Evolutionary conservation across 2,797 vertebrate genomes (phyloP), one percentile per base, ranked within the genome.

Genomic region (Agapornis canus): DNA sequence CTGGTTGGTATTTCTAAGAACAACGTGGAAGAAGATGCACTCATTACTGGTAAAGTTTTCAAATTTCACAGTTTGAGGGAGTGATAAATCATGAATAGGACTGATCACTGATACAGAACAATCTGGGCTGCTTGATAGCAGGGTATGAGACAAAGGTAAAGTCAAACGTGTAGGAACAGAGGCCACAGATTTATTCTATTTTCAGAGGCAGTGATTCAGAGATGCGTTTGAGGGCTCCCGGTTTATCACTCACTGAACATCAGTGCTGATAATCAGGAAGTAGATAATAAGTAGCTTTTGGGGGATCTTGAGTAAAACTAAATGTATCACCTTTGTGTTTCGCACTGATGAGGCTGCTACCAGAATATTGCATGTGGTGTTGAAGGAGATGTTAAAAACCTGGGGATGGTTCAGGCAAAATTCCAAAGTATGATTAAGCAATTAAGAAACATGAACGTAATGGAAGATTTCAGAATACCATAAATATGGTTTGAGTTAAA

Each of bases 351-450:
- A 60, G 35, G 43, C 23, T 70, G 63, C 59, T 82, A 26, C 21
- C 68, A 40, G 70, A 75, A 85, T 64, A 77, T 54, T 75, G 45
- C 31, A 61, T 23, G 29, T 68, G 21, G 9, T 60, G 77, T 88
- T 7, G 11, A 57, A 26, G 73, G 6, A 13, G 59, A 16, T 68
- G 52, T 66, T 82, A 70, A 71, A 81, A 90, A 79, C 57, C 8
- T 43, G 51, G 10, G 26, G 29, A 80, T 63, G 40, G 37, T 66
- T 89, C 54, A 81, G 63, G 60, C 42, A 94, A 84, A 90, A 77
- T 76, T 84, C 68, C 42, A 22, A 52, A 77, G 75, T 93, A 89
- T 77, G 45, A 90, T 90, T 92, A 95, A 95, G 71, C 51, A 89
- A 72, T 91, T 93, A 70, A 59, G 21, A 92, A 73, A 77, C 48